Conservation (phyloP, 2,888 invertebrate genomes). For the Ormia ochracea region DNA sequence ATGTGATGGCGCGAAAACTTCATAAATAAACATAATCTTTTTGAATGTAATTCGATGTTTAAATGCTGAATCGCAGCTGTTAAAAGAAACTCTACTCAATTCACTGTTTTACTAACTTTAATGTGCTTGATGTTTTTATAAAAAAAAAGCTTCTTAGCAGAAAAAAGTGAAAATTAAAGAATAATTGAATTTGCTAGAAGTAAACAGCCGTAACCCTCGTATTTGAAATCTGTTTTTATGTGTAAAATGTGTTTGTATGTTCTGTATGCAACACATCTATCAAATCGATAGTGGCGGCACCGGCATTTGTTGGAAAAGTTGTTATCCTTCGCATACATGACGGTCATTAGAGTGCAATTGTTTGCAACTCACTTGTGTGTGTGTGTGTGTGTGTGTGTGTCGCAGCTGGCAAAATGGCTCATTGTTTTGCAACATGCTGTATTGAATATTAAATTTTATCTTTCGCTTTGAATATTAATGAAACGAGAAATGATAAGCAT, state of each 20-base stretch:
- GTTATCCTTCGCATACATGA: not conserved
- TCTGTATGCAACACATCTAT: not conserved
- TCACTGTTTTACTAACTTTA: too few relatives aligned
- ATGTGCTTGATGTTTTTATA: too few relatives aligned
- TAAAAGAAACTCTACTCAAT: too few relatives aligned
- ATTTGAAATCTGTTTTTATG: not conserved
- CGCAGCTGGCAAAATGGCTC: not conserved
- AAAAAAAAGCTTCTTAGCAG: not conserved
- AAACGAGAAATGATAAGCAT: conserved; percentile 6
- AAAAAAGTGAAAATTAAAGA: not conserved
- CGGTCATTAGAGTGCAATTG: conserved; percentile 17
- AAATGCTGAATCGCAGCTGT: too few relatives aligned
- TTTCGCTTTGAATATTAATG: conserved; percentile 26
- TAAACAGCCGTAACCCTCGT: not conserved
- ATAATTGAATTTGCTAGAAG: not conserved
- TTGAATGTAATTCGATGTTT: too few relatives aligned
- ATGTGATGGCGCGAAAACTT: too few relatives aligned
- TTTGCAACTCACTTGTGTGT: not conserved
- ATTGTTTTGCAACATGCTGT: not conserved
- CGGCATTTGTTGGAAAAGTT: conserved; percentile 19
- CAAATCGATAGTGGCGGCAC: not conserved
- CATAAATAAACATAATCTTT: too few relatives aligned
- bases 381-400: too few relatives aligned
- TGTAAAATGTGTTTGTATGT: not conserved
- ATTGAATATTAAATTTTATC: conserved; percentile 17